phyloP scores from a whole-genome alignment of 2,113 vertebrate genomes.

The Erythrocercus mccallii region DNA sequence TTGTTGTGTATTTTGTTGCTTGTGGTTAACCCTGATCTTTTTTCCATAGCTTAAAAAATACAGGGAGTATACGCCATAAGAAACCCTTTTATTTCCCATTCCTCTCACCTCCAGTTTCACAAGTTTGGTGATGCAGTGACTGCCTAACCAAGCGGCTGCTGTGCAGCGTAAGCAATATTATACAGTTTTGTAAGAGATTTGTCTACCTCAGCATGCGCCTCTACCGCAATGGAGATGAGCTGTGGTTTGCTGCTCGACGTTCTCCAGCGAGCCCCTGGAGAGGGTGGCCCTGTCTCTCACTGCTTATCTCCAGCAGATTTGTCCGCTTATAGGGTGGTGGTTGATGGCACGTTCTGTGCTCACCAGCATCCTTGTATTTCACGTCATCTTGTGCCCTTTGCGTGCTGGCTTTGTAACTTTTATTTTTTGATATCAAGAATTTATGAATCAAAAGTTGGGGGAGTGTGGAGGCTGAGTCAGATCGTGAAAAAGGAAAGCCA shows the following conservation, averaged over 20 bases:
- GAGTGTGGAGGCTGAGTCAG: slow-evolving; percentile 49
- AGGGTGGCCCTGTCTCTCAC: not conserved
- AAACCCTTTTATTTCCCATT: not conserved
- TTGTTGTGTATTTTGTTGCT: not conserved
- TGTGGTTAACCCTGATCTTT: not conserved
- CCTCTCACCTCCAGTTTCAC: not conserved
- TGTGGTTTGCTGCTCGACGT: not conserved
- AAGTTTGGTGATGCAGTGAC: not conserved
- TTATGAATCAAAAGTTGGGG: slow-evolving; percentile 56
- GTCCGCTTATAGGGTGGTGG: not conserved
- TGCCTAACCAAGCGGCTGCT: not conserved
- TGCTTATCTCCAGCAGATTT: not conserved
- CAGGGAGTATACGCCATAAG: not conserved
- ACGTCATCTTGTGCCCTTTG: not conserved
- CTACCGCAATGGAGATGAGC: not conserved
- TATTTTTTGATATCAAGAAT: not conserved
- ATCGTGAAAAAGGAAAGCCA: not conserved
- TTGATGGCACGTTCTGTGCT: not conserved
- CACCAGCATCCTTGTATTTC: not conserved
- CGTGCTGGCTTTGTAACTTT: not conserved
- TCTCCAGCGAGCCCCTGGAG: not conserved
- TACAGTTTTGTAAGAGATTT: not conserved
- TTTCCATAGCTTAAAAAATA: not conserved
- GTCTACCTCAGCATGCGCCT: not conserved
- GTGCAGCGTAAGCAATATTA: not conserved